Evolutionary conservation across 2,113 vertebrate species (phyloP), one percentile per base, ranked within the genome.

Genomic region (Gambusia affinis): DNA sequence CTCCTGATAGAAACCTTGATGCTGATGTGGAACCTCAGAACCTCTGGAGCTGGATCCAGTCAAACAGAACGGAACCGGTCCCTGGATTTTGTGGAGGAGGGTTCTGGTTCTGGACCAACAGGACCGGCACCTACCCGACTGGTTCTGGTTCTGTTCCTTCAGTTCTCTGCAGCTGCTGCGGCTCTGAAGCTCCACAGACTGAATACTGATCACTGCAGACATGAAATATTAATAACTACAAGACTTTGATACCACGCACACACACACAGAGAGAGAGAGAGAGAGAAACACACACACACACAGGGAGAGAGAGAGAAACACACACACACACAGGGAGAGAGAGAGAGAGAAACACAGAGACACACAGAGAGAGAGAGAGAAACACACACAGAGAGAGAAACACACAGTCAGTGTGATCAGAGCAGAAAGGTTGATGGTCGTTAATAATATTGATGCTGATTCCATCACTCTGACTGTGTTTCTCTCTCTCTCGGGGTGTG

Each of bases 171-270:
- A 68, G 75, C 29, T 71, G 60, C 60, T 63, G 29, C 67, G 67
- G 70, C 71, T 51, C 60, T 27, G 66, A 82, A 70, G n/a, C 68
- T 75, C 71, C 68, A 84, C 80, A 72, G 37, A 84, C 80, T 88
- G 88, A 91, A 91, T 89, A 88, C 90, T 89, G 84, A 91, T 89
- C 81, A 78, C 70, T 60, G 75, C 60, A 11, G 30, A 33, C 62
- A 85, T 87, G 12, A 89, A 88, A 87, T 84, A 89, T 91, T 88
- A 73, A 91, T 85, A 75, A 80, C 60, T 42, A 70, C 37, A 75
- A 81, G 72, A 74, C 88, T 88, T 88, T 88, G 82, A 88, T 86
- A 81, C 75, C 72, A 51, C 22, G 37, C 62, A 54, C 51, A 24
- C 51, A n/a, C 47, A 51, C 47, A 64, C 66, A 75, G 42, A 79